phyloP scores from a whole-genome alignment of 2,113 vertebrate genomes.

The Nansenia antarctica region DNA sequence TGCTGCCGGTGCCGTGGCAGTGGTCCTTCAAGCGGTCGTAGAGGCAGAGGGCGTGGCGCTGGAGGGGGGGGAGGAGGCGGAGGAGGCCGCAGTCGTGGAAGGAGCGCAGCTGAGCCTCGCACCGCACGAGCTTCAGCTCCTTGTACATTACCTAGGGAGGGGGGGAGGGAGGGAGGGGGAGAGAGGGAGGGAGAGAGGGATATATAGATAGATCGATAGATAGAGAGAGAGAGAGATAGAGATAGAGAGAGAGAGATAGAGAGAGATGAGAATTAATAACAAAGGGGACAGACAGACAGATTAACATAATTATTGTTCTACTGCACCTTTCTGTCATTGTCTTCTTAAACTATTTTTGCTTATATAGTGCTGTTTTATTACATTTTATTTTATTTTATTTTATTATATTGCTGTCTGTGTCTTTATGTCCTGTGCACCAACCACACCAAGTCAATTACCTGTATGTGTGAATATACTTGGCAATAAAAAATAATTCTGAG shows the following conservation, averaged over 20 bases:
- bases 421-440: no score
- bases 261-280: background rate
- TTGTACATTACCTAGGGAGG: slow-evolving; percentile 68
- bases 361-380: no score
- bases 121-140: slow-evolving; percentile 70
- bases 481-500: no score
- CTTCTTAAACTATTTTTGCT: no score
- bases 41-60: slow-evolving; percentile 74
- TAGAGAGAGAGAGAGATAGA: background rate
- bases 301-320: no score
- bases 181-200: background rate
- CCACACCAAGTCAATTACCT: no score
- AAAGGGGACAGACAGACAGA: no score
- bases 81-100: slow-evolving; percentile 74
- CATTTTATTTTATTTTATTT: no score
- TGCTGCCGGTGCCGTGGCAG: slow-evolving; percentile 75
- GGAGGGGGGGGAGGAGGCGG: slow-evolving; percentile 59
- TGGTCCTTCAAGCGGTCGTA: slow-evolving; percentile 72
- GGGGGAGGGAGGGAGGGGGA: background rate
- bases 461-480: no score
- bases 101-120: slow-evolving; percentile 72
- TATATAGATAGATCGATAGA: no score
- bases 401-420: no score
- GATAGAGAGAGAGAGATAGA: background rate
- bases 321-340: no score